Base-by-base conservation (phyloP, 2,888 invertebrate species). In the Polylopha cassiicola region DNA sequence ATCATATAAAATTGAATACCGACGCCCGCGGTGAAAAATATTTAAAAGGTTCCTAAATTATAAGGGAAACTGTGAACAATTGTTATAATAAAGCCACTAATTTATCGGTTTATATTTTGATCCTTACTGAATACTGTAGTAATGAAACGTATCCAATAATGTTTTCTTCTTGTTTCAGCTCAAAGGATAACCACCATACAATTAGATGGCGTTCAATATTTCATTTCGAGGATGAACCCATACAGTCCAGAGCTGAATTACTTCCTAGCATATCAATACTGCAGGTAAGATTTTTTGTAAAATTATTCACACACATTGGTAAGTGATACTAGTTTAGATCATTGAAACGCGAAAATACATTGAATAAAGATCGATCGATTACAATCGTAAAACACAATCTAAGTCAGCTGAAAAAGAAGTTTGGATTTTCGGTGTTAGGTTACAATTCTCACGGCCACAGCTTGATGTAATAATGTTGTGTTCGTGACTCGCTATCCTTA, bases 111-210 rank as follows among this genome's bases (percentile, higher is more conserved):
- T n/a, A 22, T 22, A 9, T 2, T 22, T 10, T 23, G 14, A 11
- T 8, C 26, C 4, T 26, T 26, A 6, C 3, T 6, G 13, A 14
- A 21, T 8, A 11, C 15, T 1, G 33, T 24, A 7, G 11, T 9
- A 16, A 9, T 7, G 14, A 9, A 8, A 8, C 6, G 4, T 2
- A 14, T 17, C 9, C 15, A 37, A 21, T 18, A 42, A 39, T 30
- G 41, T 13, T 51, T 43, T 47, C 44, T 55, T 50, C 42, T 78
- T 74, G 72, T 88, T 86, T 22, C 87, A 94, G 94, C 91, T 58
- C 94, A 94, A 87, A 91, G 93, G 80, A 94, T 94, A 82, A 94
- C 93, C 47, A 94, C 94, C 53, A 94, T 94, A 58, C 94, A 94
- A 70, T 76, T 94, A 61, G 94, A 94, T 81, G 93, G 93, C 45